A percentile compares a stretch with the other conserved stretches of the same genome.
Evolutionary conservation across 1,140 invertebrate genomes (phyloP).

Genomic region (Meloidogyne floridensis): DNA sequence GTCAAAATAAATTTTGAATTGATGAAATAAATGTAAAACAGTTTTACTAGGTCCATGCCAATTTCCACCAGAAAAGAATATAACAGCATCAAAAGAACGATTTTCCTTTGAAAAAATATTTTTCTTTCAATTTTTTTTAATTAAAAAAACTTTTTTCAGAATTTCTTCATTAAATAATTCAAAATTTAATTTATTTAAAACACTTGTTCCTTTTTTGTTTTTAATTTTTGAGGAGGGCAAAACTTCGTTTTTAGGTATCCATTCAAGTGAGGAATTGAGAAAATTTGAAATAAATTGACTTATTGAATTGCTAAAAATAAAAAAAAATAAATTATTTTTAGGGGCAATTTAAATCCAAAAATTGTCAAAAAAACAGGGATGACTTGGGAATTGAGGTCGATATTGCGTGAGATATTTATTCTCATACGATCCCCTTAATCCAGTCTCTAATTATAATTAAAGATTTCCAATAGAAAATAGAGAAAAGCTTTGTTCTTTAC

Average conservation of each 20-base stretch:
- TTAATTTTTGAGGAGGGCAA: background rate
- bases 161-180: conserved; percentile 5
- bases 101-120: background rate
- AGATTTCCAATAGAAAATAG: no score
- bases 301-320: background rate
- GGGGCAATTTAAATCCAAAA: no score
- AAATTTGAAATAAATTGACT: conserved; percentile 9
- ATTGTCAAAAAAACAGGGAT: no score
- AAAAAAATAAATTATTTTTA: background rate
- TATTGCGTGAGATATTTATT: no score
- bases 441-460: no score
- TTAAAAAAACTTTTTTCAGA: conserved; percentile 1
- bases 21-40: conserved; percentile 26
- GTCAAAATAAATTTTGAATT: conserved; percentile 11
- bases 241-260: conserved; percentile 22
- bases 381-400: no score
- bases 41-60: conserved; percentile 12
- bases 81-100: conserved; percentile 12
- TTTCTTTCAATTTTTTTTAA: background rate
- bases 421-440: no score
- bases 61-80: conserved; percentile 24
- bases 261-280: conserved; percentile 14
- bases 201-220: background rate
- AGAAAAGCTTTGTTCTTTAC: no score
- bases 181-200: conserved; percentile 16